These are phyloP conservation scores for Pandemis corylana DNA, from an alignment of 2,888 invertebrate species.

Conservation along the genomic window DNA sequence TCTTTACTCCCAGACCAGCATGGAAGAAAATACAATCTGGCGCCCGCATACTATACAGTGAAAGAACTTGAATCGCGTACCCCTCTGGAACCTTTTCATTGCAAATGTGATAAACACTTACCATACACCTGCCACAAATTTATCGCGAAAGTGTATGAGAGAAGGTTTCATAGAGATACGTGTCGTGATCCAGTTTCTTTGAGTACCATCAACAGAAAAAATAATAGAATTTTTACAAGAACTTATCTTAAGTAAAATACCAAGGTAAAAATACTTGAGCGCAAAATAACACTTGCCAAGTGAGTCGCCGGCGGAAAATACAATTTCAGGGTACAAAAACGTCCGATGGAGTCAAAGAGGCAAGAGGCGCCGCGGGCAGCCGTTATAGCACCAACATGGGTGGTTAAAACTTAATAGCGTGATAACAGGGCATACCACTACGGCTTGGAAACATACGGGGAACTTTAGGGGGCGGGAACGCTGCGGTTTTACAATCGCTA, in stretches of 20 bases:
- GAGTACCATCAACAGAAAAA: too few species aligned
- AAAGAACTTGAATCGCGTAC: too few species aligned
- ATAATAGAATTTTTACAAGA: too few species aligned
- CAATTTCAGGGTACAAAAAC: slow-evolving; percentile 22
- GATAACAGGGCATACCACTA: slow-evolving; percentile 44
- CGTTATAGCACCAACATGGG: slow-evolving; percentile 30
- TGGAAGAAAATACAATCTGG: too few species aligned
- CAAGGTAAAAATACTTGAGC: neutral
- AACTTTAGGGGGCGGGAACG: neutral
- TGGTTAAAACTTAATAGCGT: slow-evolving; percentile 48
- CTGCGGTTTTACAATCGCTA: neutral
- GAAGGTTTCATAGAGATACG: too few species aligned
- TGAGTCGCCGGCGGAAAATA: slow-evolving; percentile 28
- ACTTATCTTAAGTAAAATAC: neutral
- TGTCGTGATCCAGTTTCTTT: too few species aligned
- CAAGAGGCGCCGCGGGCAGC: slow-evolving; percentile 29
- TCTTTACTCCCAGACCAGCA: too few species aligned
- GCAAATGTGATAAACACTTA: too few species aligned
- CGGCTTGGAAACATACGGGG: slow-evolving; percentile 29
- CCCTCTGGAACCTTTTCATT: too few species aligned
- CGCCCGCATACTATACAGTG: too few species aligned
- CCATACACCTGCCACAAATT: too few species aligned
- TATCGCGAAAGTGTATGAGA: too few species aligned
- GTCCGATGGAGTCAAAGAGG: slow-evolving; percentile 20
- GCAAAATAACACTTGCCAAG: neutral